These are phyloP conservation scores for Galbula dea DNA, from an alignment of 2,113 vertebrate species.

Conservation along the genomic window DNA sequence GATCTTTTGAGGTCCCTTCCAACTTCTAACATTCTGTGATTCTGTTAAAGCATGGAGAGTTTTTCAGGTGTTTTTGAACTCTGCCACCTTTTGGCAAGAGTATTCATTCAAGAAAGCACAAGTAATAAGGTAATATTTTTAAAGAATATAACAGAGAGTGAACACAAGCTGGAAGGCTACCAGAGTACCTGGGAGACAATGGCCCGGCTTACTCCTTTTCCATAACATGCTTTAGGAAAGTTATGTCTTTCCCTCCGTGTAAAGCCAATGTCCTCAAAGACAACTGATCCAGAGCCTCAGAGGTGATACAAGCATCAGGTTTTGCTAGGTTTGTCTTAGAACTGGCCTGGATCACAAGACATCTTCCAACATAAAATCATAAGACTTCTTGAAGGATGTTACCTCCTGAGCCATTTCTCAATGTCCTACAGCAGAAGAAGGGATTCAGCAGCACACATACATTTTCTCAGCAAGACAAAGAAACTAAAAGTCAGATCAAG, in stretches of 20 bases:
- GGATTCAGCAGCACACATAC: not conserved
- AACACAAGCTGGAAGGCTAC: not conserved
- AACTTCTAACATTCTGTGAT: too few relatives aligned
- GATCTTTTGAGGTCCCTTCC: too few relatives aligned
- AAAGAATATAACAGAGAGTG: not conserved
- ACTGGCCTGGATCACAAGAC: not conserved
- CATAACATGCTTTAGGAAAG: not conserved
- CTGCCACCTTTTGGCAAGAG: not conserved
- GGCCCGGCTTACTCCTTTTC: not conserved
- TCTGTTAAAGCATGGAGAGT: not conserved
- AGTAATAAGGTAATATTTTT: not conserved
- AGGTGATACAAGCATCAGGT: fast-evolving
- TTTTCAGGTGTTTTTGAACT: not conserved
- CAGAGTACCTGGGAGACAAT: not conserved
- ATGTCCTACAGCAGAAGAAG: not conserved
- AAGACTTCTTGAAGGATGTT: not conserved
- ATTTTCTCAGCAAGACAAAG: not conserved
- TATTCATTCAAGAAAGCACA: not conserved
- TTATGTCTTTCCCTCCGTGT: not conserved
- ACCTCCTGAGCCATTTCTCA: not conserved
- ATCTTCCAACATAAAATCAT: not conserved
- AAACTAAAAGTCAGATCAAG: not conserved
- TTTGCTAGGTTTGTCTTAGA: not conserved
- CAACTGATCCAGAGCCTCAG: not conserved
- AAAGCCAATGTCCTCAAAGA: not conserved